Percentiles rank a stretch among this genome's conserved stretches.
Evolutionary conservation across 2,888 invertebrate genomes (phyloP).

Genomic region (Andrena flavipes): DNA sequence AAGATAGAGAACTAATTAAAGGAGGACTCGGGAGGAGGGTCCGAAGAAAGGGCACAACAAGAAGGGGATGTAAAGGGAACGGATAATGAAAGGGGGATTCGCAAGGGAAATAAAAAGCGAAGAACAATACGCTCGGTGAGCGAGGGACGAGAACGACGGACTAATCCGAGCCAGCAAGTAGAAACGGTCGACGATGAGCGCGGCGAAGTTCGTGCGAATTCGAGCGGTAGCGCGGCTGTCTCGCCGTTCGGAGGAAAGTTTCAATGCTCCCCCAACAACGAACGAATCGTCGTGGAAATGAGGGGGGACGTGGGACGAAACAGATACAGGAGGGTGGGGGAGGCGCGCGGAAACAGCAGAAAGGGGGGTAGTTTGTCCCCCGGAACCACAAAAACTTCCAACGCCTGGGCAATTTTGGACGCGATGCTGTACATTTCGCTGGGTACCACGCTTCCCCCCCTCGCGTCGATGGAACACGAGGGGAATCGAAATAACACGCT

Average conservation of each 20-base stretch:
- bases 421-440: slow-evolving; percentile 36
- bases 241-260: slow-evolving; percentile 54
- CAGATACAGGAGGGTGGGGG: neutral
- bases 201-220: slow-evolving; percentile 62
- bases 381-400: slow-evolving; percentile 61
- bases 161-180: slow-evolving; percentile 27
- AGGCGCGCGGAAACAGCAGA: slow-evolving; percentile 6
- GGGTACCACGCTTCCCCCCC: neutral
- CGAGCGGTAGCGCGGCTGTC: slow-evolving; percentile 19
- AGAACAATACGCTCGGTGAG: slow-evolving; percentile 1
- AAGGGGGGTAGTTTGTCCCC: slow-evolving; percentile 10
- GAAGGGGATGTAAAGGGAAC: neutral
- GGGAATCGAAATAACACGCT: slow-evolving; percentile 10
- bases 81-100: slow-evolving; percentile 33
- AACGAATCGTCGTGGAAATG: slow-evolving; percentile 26
- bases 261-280: slow-evolving; percentile 40
- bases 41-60: neutral
- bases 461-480: neutral
- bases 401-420: slow-evolving; percentile 53
- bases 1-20: slow-evolving; percentile 34
- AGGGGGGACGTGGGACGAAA: slow-evolving; percentile 5
- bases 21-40: neutral
- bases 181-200: slow-evolving; percentile 32
- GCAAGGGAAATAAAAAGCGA: slow-evolving; percentile 47
- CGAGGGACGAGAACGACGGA: neutral